Evolutionary conservation across 2,797 vertebrate genomes (phyloP).

Genomic region (Alfaro cultratus): DNA sequence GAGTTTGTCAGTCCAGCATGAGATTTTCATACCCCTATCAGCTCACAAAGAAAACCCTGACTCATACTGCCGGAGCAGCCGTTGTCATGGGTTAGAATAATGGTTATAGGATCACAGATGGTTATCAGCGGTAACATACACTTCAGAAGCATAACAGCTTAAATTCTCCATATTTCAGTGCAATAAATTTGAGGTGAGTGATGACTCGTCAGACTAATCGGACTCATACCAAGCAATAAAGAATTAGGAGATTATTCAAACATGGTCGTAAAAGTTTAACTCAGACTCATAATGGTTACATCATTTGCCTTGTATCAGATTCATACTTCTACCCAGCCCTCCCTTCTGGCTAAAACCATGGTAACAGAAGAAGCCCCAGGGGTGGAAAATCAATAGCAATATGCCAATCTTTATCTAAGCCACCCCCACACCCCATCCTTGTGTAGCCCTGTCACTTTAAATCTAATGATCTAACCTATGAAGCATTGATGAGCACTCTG

Average conservation of each 20-base stretch:
- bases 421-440: constrained; percentile 74
- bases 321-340: constrained; percentile 36
- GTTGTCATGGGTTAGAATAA: constrained; percentile 68
- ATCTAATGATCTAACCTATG: constrained; percentile 83
- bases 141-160: constrained; percentile 36
- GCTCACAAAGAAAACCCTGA: constrained; percentile 60
- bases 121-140: constrained; percentile 60
- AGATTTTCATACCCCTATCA: constrained; percentile 70
- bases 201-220: constrained; percentile 40
- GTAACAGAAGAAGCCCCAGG: constrained; percentile 76
- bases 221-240: constrained; percentile 23
- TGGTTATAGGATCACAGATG: constrained; percentile 71
- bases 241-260: constrained; percentile 53
- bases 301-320: constrained; percentile 62
- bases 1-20: constrained; percentile 77
- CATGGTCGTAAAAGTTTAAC: constrained; percentile 42
- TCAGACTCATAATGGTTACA: constrained; percentile 58
- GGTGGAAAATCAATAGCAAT: constrained; percentile 82
- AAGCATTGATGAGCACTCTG: constrained; percentile 78
- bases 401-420: constrained; percentile 81
- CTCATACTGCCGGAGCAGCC: constrained; percentile 49
- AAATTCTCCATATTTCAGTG: constrained; percentile 24
- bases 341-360: constrained; percentile 66
- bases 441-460: constrained; percentile 81
- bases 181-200: constrained; percentile 42